These are phyloP conservation scores for Timema podura DNA, from an alignment of 2,888 invertebrate species.

Conservation along the genomic window DNA sequence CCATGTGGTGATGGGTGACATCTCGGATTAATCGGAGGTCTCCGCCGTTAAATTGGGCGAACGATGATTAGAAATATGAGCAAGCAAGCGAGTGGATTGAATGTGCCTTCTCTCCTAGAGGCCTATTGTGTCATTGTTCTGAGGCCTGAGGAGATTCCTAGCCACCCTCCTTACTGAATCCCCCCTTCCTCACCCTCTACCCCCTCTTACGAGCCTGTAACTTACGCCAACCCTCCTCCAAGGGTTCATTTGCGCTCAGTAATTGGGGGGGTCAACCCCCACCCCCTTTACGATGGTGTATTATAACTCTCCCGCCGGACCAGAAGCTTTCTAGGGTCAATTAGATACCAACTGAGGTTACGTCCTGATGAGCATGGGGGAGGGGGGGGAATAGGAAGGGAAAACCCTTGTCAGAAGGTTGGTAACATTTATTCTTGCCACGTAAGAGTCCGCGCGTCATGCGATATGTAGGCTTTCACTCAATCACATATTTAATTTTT, in stretches of 20 bases:
- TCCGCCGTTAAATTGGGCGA: conserved; percentile 29
- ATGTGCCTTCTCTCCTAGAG: too few species aligned
- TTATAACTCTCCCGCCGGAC: conserved; percentile 15
- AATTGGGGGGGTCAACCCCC: conserved; percentile 25
- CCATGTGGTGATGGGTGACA: conserved; percentile 22
- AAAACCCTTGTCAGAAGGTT: neutral
- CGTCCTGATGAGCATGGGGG: neutral
- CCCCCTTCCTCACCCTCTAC: conserved; percentile 5
- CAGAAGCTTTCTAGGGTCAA: neutral
- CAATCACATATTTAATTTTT: too few species aligned
- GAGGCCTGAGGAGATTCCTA: neutral
- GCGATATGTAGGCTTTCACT: too few species aligned
- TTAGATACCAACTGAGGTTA: conserved; percentile 15
- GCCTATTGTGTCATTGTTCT: conserved; percentile 20
- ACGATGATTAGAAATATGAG: conserved; percentile 32
- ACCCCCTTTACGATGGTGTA: conserved; percentile 19
- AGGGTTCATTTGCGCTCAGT: conserved; percentile 26
- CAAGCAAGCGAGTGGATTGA: conserved; percentile 10
- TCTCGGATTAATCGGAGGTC: conserved; percentile 31
- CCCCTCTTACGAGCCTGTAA: neutral
- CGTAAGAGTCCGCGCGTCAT: too few species aligned
- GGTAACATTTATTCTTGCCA: too few species aligned
- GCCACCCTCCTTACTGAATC: neutral
- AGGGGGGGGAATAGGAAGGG: neutral
- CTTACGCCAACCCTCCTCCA: too few species aligned